Evolutionary conservation across 2,888 invertebrate species (phyloP), one percentile per base, ranked within the genome.

Genomic region (Drosophila paranaensis): DNA sequence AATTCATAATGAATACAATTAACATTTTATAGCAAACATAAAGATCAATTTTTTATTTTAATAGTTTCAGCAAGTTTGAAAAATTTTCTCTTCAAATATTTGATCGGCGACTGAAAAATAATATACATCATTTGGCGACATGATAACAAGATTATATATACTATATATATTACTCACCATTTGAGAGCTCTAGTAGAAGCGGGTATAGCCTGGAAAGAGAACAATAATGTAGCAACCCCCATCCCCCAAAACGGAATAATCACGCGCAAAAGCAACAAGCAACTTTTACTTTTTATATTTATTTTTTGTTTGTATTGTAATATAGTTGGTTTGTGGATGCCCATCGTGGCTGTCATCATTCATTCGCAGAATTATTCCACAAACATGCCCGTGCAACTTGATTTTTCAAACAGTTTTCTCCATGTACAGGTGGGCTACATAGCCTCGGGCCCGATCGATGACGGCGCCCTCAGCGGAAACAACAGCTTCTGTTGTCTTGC

Each of bases 391-490:
- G n/a, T n/a, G 10, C n/a, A 30, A 48, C 30, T 30, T 6, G 3
- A 37, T 37, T 11, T 14, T n/a, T 97, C 96, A 99, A 92, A 99
- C 99, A 91, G 96, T 95, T n/a, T n/a, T n/a, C 93, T 98, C 97
- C 93, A n/a, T 98, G 97, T 76, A 99, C 98, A 77, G 99, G 99
- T 74, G 99, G 99, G n/a, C 93, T 99, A n/a, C 99, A 91, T 99
- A 99, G 70, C 98, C 98, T 92, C 98, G 98, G 0, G 98, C 97
- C 81, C 98, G 95, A 86, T 98, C 98, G 4, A 98, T 96, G 71
- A 96, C 96, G 61, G 96, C 96, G 55, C 97, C 95, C 88, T 95
- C 94, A 30, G 91, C 87, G 74, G 97, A 97, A 53, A 96, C 96
- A 40, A 95, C 95, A 60, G 94, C 94, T 74, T 95, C 96, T 71